phyloP scores from a whole-genome alignment of 2,113 vertebrate species.

The Takifugu bimaculatus region DNA sequence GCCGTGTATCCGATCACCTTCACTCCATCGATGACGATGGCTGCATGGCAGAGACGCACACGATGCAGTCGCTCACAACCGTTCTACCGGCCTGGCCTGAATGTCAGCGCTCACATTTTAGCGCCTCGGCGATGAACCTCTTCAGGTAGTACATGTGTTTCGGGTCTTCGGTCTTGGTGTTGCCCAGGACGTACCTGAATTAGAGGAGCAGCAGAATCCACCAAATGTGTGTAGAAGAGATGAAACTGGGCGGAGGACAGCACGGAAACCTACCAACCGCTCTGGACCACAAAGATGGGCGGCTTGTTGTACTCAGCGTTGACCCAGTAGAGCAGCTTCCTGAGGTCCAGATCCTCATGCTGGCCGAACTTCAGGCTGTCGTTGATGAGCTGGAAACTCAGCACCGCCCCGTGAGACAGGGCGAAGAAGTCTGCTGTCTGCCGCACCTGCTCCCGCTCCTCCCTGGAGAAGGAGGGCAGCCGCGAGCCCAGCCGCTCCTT shows the following conservation, averaged over 20 bases:
- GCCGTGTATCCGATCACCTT: conserved; percentile 91
- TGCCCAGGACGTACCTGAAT: conserved; percentile 80
- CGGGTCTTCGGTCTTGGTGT: conserved; percentile 87
- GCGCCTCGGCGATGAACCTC: conserved; percentile 87
- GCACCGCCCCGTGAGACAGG: conserved; percentile 88
- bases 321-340: conserved; percentile 93
- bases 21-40: conserved; percentile 83
- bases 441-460: conserved; percentile 78
- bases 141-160: conserved; percentile 95
- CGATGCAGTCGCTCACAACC: neutral
- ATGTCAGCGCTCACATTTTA: conserved; percentile 82
- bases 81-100: neutral
- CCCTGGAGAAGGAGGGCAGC: conserved; percentile 82
- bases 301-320: conserved; percentile 86
- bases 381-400: conserved; percentile 92
- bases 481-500: conserved; percentile 79
- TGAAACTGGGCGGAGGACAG: neutral
- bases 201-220: conserved; percentile 2
- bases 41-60: conserved; percentile 61
- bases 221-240: neutral
- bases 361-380: conserved; percentile 88
- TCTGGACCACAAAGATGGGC: conserved; percentile 91
- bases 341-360: conserved; percentile 85
- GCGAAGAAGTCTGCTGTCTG: conserved; percentile 95
- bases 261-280: conserved; percentile 80